These are phyloP conservation scores for Palythoa grandis DNA, from an alignment of 92 coral and sea anemone genomes.

Conservation along the genomic window DNA sequence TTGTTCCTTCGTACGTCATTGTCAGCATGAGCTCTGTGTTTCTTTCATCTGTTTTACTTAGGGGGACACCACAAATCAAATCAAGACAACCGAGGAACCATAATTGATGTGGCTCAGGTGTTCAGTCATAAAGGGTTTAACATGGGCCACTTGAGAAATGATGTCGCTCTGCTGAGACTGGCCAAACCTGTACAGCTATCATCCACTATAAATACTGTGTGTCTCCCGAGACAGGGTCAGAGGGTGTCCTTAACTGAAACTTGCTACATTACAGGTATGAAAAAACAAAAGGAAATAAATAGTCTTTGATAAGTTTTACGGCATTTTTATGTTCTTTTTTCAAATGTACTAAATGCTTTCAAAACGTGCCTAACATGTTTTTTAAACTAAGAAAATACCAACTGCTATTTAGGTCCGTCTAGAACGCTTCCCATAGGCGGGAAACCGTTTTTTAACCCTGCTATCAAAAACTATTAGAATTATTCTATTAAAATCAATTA, in stretches of 20 bases:
- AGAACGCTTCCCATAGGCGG: too few species aligned
- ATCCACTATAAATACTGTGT: slow-evolving; percentile 6
- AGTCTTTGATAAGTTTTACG: background rate
- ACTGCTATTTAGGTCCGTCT: too few species aligned
- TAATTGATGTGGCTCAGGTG: slow-evolving; percentile 8
- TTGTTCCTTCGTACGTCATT: too few species aligned
- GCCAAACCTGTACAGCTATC: slow-evolving; percentile 24
- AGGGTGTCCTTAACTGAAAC: background rate
- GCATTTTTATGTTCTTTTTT: too few species aligned
- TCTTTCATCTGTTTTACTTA: background rate
- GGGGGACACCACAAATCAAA: slow-evolving; percentile 27
- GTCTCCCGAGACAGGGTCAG: slow-evolving; percentile 19
- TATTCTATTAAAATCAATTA: too few species aligned
- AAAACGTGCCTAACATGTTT: too few species aligned
- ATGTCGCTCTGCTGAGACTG: slow-evolving; percentile 8
- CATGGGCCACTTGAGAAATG: slow-evolving; percentile 37
- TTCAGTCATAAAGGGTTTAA: slow-evolving; percentile 17
- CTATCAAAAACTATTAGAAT: too few species aligned
- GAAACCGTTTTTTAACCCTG: too few species aligned
- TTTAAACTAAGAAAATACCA: too few species aligned
- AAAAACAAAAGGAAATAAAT: background rate
- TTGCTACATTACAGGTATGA: slow-evolving; percentile 23
- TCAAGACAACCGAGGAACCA: slow-evolving; percentile 8
- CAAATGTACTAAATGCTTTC: too few species aligned
- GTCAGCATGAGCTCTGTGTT: background rate